These are phyloP conservation scores for Apodemia zela DNA, from an alignment of 2,888 invertebrate genomes.

Conservation along the genomic window DNA sequence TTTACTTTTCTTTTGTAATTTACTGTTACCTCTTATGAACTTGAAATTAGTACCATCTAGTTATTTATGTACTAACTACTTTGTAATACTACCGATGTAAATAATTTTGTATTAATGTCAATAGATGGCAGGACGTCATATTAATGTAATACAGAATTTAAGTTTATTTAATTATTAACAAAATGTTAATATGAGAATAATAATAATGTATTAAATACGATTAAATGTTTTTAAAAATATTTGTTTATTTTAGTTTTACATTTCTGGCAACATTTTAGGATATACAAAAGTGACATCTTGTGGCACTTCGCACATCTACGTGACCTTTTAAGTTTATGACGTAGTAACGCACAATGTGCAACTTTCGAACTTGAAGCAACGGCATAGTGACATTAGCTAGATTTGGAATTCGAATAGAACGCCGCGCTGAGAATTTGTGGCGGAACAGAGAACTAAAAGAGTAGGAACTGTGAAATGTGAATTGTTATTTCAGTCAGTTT, in stretches of 20 bases:
- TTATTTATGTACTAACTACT: no score
- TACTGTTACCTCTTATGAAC: no score
- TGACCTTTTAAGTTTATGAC: slow-evolving; percentile 17
- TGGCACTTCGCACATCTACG: slow-evolving; percentile 39
- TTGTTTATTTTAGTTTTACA: slow-evolving; percentile 13
- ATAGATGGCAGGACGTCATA: background rate
- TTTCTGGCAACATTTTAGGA: slow-evolving; percentile 20
- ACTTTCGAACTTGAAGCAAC: slow-evolving; percentile 69
- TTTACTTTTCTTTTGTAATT: no score
- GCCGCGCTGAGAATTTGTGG: slow-evolving; percentile 43
- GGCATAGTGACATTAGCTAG: slow-evolving; percentile 60
- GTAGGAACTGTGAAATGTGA: slow-evolving; percentile 8
- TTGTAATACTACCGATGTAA: background rate
- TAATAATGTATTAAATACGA: background rate
- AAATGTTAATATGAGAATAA: background rate
- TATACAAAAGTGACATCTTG: slow-evolving; percentile 46
- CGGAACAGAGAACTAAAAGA: slow-evolving; percentile 46
- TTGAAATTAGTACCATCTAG: no score
- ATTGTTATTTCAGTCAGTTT: slow-evolving; percentile 13
- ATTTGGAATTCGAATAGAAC: slow-evolving; percentile 66
- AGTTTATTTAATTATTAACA: background rate
- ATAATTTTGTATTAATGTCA: background rate
- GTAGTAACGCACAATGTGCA: slow-evolving; percentile 44
- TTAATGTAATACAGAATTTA: background rate
- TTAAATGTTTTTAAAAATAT: background rate